Conservation (phyloP, 2,888 invertebrate genomes). For the Calameuta pallipes region DNA sequence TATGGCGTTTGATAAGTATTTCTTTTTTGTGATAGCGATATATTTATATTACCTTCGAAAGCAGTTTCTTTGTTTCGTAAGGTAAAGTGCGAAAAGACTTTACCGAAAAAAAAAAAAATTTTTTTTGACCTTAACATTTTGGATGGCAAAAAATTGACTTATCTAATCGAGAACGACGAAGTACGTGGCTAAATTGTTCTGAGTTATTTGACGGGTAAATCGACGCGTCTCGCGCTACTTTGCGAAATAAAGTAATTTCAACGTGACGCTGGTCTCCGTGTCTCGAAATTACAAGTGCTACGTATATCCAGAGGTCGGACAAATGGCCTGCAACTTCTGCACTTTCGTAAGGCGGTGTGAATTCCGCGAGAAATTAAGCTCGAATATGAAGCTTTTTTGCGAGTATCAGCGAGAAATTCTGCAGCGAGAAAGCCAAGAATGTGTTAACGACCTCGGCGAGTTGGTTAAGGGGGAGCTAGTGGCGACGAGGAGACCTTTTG, state of each 20-base stretch:
- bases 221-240: background rate
- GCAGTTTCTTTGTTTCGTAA: background rate
- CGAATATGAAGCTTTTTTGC: constrained; percentile 47
- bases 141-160: background rate
- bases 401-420: constrained; percentile 44
- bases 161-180: background rate
- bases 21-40: background rate
- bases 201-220: background rate
- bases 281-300: background rate
- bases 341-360: constrained; percentile 26
- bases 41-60: background rate
- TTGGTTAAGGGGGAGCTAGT: background rate
- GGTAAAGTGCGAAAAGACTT: background rate
- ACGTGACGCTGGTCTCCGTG: background rate
- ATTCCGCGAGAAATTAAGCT: constrained; percentile 31
- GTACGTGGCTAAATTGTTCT: background rate
- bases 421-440: constrained; percentile 40
- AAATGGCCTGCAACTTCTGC: constrained; percentile 22
- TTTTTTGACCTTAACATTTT: background rate
- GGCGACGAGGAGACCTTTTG: background rate
- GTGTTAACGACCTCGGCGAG: constrained; percentile 37
- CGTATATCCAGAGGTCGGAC: background rate
- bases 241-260: background rate
- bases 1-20: background rate
- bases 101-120: background rate